phyloP scores from a whole-genome alignment of 2,797 vertebrate species.

The Pipistrellus pipistrellus region DNA sequence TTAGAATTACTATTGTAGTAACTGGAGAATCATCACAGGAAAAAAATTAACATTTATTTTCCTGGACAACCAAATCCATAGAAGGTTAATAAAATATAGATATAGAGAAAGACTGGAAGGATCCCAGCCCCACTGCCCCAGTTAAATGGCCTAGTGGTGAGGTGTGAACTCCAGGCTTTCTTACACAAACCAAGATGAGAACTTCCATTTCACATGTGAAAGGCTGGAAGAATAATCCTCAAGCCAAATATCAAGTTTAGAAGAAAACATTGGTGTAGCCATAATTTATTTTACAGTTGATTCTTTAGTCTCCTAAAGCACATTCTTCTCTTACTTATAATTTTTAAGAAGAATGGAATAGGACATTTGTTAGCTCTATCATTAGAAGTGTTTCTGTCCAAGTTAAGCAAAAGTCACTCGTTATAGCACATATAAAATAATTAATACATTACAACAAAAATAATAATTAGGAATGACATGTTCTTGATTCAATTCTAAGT shows the following conservation, averaged over 20 bases:
- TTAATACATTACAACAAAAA: neutral
- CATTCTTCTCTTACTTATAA: neutral
- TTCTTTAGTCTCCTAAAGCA: conserved; percentile 16
- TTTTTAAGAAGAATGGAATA: neutral
- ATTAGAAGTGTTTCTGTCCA: neutral
- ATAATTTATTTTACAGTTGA: conserved; percentile 73
- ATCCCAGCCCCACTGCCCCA: neutral
- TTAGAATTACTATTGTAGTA: neutral
- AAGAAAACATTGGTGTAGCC: conserved; percentile 59
- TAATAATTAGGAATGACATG: neutral
- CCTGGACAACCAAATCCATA: neutral
- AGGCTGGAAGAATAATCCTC: conserved; percentile 63
- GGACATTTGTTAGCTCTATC: neutral
- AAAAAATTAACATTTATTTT: neutral
- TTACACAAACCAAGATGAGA: conserved; percentile 60
- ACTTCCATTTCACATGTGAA: conserved; percentile 78
- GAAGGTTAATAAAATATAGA: neutral
- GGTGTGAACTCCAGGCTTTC: conserved; percentile 41
- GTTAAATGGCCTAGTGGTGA: conserved; percentile 44
- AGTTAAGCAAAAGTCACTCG: neutral
- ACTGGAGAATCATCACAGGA: neutral
- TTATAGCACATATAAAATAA: neutral
- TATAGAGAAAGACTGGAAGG: neutral
- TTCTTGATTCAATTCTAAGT: neutral
- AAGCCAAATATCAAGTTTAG: conserved; percentile 61